Percentiles rank a stretch among this genome's conserved stretches.
Conservation (phyloP, 2,797 vertebrate genomes). For the Adrianichthys oophorus region DNA sequence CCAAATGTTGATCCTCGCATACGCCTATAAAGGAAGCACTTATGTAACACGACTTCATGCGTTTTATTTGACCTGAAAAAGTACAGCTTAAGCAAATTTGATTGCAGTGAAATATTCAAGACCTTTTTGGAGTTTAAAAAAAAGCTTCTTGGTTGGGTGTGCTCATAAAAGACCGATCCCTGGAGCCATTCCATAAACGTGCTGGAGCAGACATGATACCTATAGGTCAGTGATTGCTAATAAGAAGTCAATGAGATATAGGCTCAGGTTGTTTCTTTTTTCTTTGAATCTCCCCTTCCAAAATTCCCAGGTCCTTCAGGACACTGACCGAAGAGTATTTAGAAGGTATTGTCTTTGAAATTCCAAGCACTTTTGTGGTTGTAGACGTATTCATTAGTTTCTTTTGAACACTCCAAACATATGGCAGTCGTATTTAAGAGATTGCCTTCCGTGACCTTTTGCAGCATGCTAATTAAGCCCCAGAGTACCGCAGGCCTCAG, state of each 20-base stretch:
- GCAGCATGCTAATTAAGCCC: slow-evolving; percentile 94
- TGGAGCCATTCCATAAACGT: slow-evolving; percentile 75
- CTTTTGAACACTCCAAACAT: slow-evolving; percentile 89
- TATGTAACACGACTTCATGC: slow-evolving; percentile 52
- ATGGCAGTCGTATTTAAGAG: slow-evolving; percentile 91
- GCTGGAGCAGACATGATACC: slow-evolving; percentile 77
- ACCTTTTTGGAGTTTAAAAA: slow-evolving; percentile 63
- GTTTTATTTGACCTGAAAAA: slow-evolving; percentile 48
- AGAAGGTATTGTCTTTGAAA: slow-evolving; percentile 86
- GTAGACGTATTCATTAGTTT: slow-evolving; percentile 91
- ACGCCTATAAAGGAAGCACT: slow-evolving; percentile 41
- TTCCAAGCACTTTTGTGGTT: slow-evolving; percentile 81
- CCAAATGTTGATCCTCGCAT: slow-evolving; percentile 24
- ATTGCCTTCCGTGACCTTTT: slow-evolving; percentile 94
- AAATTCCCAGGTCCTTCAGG: slow-evolving; percentile 60
- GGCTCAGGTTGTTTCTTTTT: slow-evolving; percentile 64
- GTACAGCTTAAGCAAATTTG: slow-evolving; percentile 70
- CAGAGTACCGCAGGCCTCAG: slow-evolving; percentile 82
- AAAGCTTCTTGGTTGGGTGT: slow-evolving; percentile 65
- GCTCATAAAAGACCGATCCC: slow-evolving; percentile 75
- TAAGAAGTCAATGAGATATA: slow-evolving; percentile 82
- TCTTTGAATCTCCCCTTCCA: slow-evolving; percentile 63
- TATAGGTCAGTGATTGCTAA: slow-evolving; percentile 84
- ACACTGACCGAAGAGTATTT: slow-evolving; percentile 77
- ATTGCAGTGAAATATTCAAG: slow-evolving; percentile 71